Base-by-base conservation (phyloP, 2,113 vertebrate genomes). In the Glaucomys volans region DNA sequence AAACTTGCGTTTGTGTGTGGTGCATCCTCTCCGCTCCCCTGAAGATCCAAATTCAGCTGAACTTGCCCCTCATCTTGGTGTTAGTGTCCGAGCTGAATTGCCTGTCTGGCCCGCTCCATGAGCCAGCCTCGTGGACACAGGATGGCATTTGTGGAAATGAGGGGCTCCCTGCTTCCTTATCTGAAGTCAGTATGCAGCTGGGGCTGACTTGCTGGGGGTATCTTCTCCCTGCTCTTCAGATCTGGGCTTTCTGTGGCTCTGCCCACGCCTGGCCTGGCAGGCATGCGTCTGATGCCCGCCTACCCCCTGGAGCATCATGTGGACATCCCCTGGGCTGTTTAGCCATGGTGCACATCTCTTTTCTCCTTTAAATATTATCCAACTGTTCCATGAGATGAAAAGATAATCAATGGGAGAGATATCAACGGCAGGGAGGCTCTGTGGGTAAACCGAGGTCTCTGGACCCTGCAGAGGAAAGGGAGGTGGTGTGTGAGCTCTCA, bases 31-130 rank as follows among this genome's bases (percentile, higher is more conserved):
- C 20, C 22, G 54, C 59, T 64, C 91, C 50, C 32, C 28, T 67
- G 82, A 76, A 87, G 92, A 88, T 11, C n/a, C 83, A 76, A 88
- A 96, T 87, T 26, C 95, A 59, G 18, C 17, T 2, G 0, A 66
- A 85, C 98, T 87, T 81, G 92, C 47, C 88, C 88, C 86, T 97
- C 67, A 74, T 95, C 35, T 87, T 76, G 11, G 76, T 94, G 40
- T 5, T 87, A 81, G 2, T 90, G 44, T 52, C 94, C 26, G 24
- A 40, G 72, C 76, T 88, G 92, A 96, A 77, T 26, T 22, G 9
- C 54, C 74, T 26, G 30, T 37, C 37, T 67, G 85, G 62, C 80
- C 93, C 64, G 74, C 97, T 94, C 93, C 47, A n/a, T 50, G n/a
- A 87, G 9, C 47, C 47, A 93, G 52, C 16, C 11, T 85, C 18